Percentiles rank a stretch among this genome's conserved stretches.
Conservation (phyloP, 2,888 invertebrate genomes). For the Notocelia uddmanniana region DNA sequence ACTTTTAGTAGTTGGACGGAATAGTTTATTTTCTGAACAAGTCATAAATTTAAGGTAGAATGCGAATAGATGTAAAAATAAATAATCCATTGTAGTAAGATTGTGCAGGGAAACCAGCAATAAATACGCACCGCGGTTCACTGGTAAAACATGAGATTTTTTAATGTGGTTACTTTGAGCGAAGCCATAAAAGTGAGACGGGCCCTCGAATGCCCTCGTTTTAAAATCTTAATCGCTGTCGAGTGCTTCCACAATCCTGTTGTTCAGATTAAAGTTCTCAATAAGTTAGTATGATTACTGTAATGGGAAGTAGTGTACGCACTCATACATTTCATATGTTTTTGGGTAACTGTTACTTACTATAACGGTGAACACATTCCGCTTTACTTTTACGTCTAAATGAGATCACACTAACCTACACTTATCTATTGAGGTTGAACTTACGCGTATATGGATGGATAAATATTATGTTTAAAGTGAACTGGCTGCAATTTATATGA, state of each 20-base stretch:
- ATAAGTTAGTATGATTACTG: conserved; percentile 23
- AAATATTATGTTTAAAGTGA: conserved; percentile 23
- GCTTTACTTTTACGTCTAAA: conserved; percentile 38
- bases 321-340: conserved; percentile 25
- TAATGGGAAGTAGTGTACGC: neutral
- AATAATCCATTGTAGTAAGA: conserved; percentile 24
- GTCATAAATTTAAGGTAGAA: conserved; percentile 15
- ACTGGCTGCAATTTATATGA: conserved; percentile 3
- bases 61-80: conserved; percentile 20
- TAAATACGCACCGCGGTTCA: conserved; percentile 10
- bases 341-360: conserved; percentile 37
- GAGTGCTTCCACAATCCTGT: conserved; percentile 22
- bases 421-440: conserved; percentile 27
- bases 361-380: conserved; percentile 39
- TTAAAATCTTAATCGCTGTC: conserved; percentile 22
- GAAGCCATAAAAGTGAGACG: conserved; percentile 23
- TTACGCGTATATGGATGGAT: conserved; percentile 10
- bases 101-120: conserved; percentile 12
- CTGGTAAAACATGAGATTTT: conserved; percentile 34
- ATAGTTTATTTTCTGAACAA: conserved; percentile 22
- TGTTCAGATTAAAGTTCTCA: conserved; percentile 14
- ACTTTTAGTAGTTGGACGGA: conserved; percentile 16
- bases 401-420: conserved; percentile 29
- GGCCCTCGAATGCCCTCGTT: conserved; percentile 18
- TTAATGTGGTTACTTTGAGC: conserved; percentile 33